Evolutionary conservation across 1,140 invertebrate genomes (phyloP).

Genomic region (Drosophila malerkotliana): DNA sequence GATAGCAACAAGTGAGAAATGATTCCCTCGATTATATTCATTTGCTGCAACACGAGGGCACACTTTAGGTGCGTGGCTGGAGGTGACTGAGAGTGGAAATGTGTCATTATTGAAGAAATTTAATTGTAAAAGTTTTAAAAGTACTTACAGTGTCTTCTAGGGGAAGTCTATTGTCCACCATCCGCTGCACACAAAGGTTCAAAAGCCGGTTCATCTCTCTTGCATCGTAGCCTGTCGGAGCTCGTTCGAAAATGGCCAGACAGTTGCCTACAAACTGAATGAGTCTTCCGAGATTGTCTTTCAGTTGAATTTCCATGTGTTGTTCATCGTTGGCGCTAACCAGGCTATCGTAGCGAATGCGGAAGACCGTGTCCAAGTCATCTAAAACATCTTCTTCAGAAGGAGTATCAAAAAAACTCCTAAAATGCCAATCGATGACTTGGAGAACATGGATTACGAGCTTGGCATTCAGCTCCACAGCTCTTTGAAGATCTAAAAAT

Average conservation of each 20-base stretch:
- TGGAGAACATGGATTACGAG: constrained; percentile 75
- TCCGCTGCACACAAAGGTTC: constrained; percentile 48
- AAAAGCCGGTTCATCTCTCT: constrained; percentile 64
- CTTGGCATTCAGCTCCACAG: constrained; percentile 80
- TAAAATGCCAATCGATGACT: constrained; percentile 82
- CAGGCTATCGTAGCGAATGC: constrained; percentile 60
- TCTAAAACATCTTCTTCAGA: constrained; percentile 39
- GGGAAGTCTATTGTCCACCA: constrained; percentile 59
- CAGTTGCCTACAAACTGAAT: constrained; percentile 71
- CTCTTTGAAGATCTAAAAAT: constrained; percentile 69
- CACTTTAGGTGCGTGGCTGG: constrained; percentile 67
- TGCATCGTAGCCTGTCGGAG: constrained; percentile 64
- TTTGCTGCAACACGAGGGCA: constrained; percentile 65
- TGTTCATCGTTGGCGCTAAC: constrained; percentile 46
- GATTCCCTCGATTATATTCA: constrained; percentile 77
- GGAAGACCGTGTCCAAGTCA: constrained; percentile 53
- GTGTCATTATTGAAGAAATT: background rate
- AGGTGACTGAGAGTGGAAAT: constrained; percentile 20
- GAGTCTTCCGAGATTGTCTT: constrained; percentile 73
- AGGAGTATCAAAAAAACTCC: constrained; percentile 64
- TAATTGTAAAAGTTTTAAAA: background rate
- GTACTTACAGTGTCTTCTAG: constrained; percentile 61
- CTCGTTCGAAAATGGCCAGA: constrained; percentile 60
- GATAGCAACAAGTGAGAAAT: constrained; percentile 63
- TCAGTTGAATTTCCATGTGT: constrained; percentile 58